These are phyloP conservation scores for Fringilla coelebs DNA, from an alignment of 2,797 vertebrate genomes.

Conservation along the genomic window DNA sequence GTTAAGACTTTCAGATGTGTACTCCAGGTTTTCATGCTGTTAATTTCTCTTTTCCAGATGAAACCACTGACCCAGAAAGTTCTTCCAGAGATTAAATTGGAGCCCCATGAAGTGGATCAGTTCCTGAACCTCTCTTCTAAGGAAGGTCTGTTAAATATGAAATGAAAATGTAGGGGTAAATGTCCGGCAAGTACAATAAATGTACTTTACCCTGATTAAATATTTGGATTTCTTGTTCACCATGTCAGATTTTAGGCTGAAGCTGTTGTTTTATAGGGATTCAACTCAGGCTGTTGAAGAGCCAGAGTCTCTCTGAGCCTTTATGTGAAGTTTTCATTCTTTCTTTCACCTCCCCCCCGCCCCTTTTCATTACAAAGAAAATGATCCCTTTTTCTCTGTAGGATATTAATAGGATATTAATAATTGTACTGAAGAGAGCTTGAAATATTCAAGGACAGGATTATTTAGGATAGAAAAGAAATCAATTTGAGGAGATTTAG, in stretches of 20 bases:
- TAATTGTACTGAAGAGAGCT: neutral
- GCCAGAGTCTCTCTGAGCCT: neutral
- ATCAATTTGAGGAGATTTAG: neutral
- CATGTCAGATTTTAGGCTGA: neutral
- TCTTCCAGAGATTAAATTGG: slow-evolving; percentile 92
- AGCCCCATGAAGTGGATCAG: slow-evolving; percentile 97
- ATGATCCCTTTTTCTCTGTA: neutral
- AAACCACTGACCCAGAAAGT: slow-evolving; percentile 81
- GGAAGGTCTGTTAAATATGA: slow-evolving; percentile 79
- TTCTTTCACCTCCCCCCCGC: fast-evolving
- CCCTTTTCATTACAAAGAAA: neutral
- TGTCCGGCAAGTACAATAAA: neutral
- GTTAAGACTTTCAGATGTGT: neutral
- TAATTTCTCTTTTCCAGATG: slow-evolving; percentile 74
- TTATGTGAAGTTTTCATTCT: neutral
- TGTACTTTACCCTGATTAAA: slow-evolving; percentile 11
- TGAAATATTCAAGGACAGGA: neutral
- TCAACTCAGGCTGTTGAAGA: neutral
- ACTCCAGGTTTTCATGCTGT: slow-evolving; percentile 1
- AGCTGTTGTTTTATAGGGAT: neutral
- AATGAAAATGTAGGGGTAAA: neutral
- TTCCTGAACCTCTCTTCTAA: slow-evolving; percentile 95
- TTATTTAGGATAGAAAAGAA: slow-evolving; percentile 10
- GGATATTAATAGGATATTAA: neutral
- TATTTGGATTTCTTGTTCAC: neutral